Base-by-base conservation (phyloP, 2,113 vertebrate species). In the Catharus fuscescens region DNA sequence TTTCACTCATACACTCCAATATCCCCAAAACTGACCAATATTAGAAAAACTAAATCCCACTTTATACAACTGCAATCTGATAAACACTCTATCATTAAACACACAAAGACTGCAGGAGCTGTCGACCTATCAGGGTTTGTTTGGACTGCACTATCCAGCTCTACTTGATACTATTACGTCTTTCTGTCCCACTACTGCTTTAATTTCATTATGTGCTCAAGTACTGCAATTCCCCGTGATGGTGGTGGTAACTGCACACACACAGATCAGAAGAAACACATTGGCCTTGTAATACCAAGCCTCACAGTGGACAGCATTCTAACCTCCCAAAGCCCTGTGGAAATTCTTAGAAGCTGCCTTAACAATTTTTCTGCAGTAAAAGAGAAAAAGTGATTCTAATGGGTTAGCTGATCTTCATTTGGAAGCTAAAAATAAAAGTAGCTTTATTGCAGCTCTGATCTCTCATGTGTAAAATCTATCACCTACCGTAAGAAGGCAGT, bases 381-480 rank as follows among this genome's bases (percentile, higher is more conserved):
- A 96, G 78, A 82, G 94, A 91, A 86, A 95, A 89, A 96, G 82
- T 87, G 82, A 89, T 88, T 95, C 89, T 93, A 91, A 97, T 92
- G 87, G 66, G 72, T 94, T 93, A 97, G 81, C 59, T 82, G 84
- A 91, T 95, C 92, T 97, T 96, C 88, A 95, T 95, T 97, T 95
- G 83, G 95, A 96, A 94, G 78, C 76, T 97, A 90, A 97, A 96
- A 97, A 96, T 97, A 91, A 97, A 97, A 97, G 93, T 66, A 90
- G 92, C 85, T 97, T 97, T 93, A 95, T 96, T 94, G 93, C 80
- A 93, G 88, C 66, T 98, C 87, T 92, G 93, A 97, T 95, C 88
- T 97, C 85, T 96, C 92, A 91, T 93, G 77, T 96, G 88, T 95
- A 95, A 98, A 98, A 97, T 83, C 82, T 90, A 97, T 97, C 96